Conservation (phyloP, 1,140 invertebrate species). For the Megathymus violae region DNA sequence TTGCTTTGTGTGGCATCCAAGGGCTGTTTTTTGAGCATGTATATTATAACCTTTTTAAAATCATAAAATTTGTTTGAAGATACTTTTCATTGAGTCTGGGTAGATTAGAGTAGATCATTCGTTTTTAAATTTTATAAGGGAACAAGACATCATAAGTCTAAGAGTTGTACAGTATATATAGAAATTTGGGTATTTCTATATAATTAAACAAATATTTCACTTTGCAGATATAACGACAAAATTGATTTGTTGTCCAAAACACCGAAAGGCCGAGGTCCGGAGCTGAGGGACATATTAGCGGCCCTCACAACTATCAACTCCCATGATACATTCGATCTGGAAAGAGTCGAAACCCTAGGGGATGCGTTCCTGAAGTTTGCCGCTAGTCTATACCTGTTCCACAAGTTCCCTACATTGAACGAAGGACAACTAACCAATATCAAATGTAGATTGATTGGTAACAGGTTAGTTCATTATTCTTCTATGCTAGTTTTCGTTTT, state of each 20-base stretch:
- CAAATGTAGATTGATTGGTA: constrained; percentile 91
- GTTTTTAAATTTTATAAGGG: too few species aligned
- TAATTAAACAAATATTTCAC: too few species aligned
- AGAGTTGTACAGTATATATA: too few species aligned
- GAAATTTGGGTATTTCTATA: too few species aligned
- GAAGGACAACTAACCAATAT: constrained; percentile 92
- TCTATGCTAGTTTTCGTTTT: too few species aligned
- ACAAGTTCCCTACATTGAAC: constrained; percentile 86
- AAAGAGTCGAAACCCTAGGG: constrained; percentile 93
- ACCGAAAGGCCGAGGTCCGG: constrained; percentile 51
- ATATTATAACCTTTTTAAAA: too few species aligned
- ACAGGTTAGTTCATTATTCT: constrained; percentile 89
- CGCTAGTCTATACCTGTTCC: constrained; percentile 88
- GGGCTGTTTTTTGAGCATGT: too few species aligned
- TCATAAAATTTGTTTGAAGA: too few species aligned
- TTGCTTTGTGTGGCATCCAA: too few species aligned
- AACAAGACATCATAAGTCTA: too few species aligned
- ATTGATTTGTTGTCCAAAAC: constrained; percentile 49
- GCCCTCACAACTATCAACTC: constrained; percentile 89
- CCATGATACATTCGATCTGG: constrained; percentile 92
- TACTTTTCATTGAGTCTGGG: too few species aligned
- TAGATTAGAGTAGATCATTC: too few species aligned
- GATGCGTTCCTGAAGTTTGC: constrained; percentile 95
- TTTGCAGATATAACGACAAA: constrained; percentile 60
- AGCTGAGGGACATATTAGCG: constrained; percentile 80